Percentiles rank a stretch among this genome's conserved stretches.
These are phyloP conservation scores for Eurois occulta DNA, from an alignment of 2,888 invertebrate species.

Conservation along the genomic window DNA sequence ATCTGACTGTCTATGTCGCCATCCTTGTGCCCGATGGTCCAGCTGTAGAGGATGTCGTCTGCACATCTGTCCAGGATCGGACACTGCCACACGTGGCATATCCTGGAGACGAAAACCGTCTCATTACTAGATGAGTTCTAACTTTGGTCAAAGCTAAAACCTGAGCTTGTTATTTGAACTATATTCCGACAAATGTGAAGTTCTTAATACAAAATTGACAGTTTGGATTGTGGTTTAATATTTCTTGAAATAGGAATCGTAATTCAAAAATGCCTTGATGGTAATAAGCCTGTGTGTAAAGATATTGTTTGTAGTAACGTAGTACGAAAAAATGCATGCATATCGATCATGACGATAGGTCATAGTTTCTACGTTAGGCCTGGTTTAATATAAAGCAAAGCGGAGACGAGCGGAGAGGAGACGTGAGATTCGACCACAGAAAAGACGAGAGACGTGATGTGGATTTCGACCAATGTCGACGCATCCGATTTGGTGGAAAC, in stretches of 20 bases:
- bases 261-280: not conserved
- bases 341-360: not conserved
- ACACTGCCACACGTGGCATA: slow-evolving; percentile 90
- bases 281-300: not conserved
- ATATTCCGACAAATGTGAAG: not conserved
- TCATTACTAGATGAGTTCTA: not conserved
- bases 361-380: not conserved
- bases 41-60: slow-evolving; percentile 87
- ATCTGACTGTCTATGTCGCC: slow-evolving; percentile 84
- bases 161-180: not conserved
- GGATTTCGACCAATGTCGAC: too few species aligned
- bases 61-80: slow-evolving; percentile 87
- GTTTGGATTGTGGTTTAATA: not conserved
- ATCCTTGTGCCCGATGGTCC: slow-evolving; percentile 88
- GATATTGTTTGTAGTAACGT: not conserved
- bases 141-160: not conserved
- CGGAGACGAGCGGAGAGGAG: not conserved
- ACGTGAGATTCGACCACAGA: not conserved
- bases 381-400: not conserved
- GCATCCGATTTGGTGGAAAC: too few species aligned
- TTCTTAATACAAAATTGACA: not conserved
- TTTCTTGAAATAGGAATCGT: not conserved
- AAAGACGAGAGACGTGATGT: too few species aligned
- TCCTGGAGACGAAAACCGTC: slow-evolving; percentile 67
- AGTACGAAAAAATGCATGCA: not conserved